Conservation (phyloP, 2,888 invertebrate species). For the Cosmorhoe ocellata region DNA sequence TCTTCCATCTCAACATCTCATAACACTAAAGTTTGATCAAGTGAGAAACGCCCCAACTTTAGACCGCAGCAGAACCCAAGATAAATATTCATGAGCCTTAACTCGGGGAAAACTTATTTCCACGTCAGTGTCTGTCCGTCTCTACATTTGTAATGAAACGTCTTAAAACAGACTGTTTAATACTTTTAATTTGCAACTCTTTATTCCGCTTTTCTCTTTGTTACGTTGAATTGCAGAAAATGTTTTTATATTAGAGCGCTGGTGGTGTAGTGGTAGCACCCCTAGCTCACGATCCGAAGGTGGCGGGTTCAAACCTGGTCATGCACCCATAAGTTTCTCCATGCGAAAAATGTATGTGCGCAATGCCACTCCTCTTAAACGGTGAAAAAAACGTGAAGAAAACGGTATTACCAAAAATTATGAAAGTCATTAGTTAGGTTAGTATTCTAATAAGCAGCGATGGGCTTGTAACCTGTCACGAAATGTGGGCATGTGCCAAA, state of each 20-base stretch:
- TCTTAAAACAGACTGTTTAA: constrained; percentile 65
- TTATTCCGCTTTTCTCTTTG: constrained; percentile 39
- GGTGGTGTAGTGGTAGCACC: too few relatives aligned
- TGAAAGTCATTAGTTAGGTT: too few relatives aligned
- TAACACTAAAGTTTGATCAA: constrained; percentile 78
- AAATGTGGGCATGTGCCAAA: too few relatives aligned
- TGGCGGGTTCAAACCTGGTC: too few relatives aligned
- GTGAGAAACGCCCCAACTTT: constrained; percentile 76
- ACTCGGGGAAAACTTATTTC: constrained; percentile 75
- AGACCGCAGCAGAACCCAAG: constrained; percentile 65
- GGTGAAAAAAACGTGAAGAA: too few relatives aligned
- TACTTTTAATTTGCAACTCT: constrained; percentile 57
- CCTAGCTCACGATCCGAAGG: too few relatives aligned
- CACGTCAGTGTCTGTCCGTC: constrained; percentile 73
- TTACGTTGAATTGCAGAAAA: not conserved
- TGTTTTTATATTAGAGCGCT: not conserved
- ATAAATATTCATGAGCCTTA: constrained; percentile 80
- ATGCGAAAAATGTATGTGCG: too few relatives aligned
- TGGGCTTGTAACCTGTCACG: too few relatives aligned
- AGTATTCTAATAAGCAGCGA: too few relatives aligned
- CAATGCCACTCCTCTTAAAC: too few relatives aligned
- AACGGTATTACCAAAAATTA: too few relatives aligned
- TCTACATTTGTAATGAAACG: constrained; percentile 75
- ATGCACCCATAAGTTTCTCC: too few relatives aligned
- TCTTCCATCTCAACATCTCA: constrained; percentile 44